A percentile compares a stretch with the other conserved stretches of the same genome.
phyloP scores from a whole-genome alignment of 2,888 invertebrate genomes.

The Brachynemurus nebulosus region DNA sequence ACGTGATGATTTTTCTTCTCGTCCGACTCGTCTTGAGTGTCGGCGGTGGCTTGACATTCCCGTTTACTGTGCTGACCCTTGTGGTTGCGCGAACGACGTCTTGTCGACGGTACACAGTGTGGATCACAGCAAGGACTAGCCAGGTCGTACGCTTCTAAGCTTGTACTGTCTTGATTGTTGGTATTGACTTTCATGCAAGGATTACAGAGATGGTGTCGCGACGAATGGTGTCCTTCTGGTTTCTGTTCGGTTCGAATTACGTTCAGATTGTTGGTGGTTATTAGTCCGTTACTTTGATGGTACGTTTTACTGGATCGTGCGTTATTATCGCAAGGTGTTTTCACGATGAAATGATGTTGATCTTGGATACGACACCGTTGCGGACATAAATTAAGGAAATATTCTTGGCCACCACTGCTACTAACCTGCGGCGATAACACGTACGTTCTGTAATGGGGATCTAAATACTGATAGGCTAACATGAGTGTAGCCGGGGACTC shows the following conservation, averaged over 20 bases:
- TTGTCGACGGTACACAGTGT: conserved; percentile 60
- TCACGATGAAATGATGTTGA: conserved; percentile 55
- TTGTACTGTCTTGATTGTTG: conserved; percentile 56
- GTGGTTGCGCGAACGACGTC: conserved; percentile 36
- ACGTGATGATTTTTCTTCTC: conserved; percentile 13
- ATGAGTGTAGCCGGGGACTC: conserved; percentile 27
- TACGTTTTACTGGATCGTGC: conserved; percentile 30
- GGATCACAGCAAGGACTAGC: conserved; percentile 80
- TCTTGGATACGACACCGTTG: conserved; percentile 41
- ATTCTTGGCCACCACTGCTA: conserved; percentile 56
- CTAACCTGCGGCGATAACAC: conserved; percentile 49
- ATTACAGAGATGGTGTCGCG: conserved; percentile 45
- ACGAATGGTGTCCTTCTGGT: conserved; percentile 25
- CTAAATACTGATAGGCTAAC: conserved; percentile 43
- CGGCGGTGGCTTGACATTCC: conserved; percentile 5
- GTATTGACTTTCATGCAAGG: conserved; percentile 52
- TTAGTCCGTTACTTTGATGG: conserved; percentile 29
- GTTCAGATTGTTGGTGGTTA: conserved; percentile 20
- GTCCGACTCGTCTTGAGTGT: conserved; percentile 8
- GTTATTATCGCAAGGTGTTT: conserved; percentile 36
- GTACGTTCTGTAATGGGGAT: conserved; percentile 54
- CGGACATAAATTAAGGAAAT: conserved; percentile 56
- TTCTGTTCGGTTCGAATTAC: conserved; percentile 22
- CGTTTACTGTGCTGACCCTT: conserved; percentile 34
- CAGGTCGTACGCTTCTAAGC: conserved; percentile 72